Evolutionary conservation across 2,113 vertebrate genomes (phyloP).

Genomic region (Stercorarius parasiticus): DNA sequence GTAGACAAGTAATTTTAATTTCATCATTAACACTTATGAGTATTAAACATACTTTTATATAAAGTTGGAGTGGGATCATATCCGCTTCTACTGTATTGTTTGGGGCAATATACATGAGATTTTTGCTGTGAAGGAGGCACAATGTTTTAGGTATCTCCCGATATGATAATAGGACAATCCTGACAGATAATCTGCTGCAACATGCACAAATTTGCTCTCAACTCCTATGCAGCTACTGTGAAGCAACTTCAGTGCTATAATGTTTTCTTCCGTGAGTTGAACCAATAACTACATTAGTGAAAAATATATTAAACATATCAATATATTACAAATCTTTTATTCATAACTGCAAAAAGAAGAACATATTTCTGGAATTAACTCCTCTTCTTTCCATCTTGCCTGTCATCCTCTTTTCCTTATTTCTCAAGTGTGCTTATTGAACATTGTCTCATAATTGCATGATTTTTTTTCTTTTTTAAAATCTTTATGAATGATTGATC

Average conservation of each 20-base stretch:
- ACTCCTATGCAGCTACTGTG: neutral
- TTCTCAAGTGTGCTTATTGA: neutral
- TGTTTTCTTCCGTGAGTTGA: neutral
- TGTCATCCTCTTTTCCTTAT: neutral
- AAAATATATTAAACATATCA: neutral
- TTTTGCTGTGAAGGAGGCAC: neutral
- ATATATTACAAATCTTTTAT: neutral
- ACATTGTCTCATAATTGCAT: neutral
- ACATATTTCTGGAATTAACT: neutral
- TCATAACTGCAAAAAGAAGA: neutral
- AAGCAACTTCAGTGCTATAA: neutral
- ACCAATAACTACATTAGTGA: neutral
- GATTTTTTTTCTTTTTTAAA: neutral
- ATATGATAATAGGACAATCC: neutral
- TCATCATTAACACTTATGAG: neutral
- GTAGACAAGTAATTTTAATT: neutral
- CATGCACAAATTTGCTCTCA: neutral
- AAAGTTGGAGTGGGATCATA: accelerated
- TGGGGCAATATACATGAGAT: neutral
- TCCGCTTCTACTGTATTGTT: neutral
- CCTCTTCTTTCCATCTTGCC: neutral
- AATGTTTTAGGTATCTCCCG: neutral
- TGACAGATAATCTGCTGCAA: neutral
- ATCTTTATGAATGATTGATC: neutral
- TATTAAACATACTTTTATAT: neutral